Evolutionary conservation across 2,113 vertebrate genomes (phyloP).

Genomic region (Petaurus breviceps): DNA sequence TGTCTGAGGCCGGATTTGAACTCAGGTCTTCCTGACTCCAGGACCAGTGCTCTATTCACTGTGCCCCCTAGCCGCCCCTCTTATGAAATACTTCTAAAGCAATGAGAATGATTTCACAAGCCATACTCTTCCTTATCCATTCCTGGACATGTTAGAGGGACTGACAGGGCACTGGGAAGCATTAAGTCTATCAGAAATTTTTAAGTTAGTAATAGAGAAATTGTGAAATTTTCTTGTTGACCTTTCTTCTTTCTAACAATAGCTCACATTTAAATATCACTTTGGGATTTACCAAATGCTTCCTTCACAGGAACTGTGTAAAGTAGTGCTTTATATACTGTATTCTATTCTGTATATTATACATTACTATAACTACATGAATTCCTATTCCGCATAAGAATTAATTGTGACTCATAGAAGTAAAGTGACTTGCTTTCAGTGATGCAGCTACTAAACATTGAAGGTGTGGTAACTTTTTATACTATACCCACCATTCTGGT

Average conservation of each 20-base stretch:
- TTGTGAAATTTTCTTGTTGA: not conserved
- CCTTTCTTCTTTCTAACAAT: not conserved
- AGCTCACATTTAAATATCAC: not conserved
- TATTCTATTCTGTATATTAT: not conserved
- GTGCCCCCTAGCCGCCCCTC: no score
- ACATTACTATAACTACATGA: not conserved
- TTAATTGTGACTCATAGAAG: not conserved
- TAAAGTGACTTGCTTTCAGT: not conserved
- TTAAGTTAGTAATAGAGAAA: not conserved
- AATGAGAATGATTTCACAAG: no score
- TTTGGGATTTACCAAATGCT: not conserved
- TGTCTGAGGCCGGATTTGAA: no score
- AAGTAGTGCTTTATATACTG: not conserved
- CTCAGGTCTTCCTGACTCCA: no score
- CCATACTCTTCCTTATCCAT: not conserved
- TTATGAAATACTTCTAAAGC: not conserved
- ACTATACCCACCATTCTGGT: not conserved
- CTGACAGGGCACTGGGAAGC: accelerated
- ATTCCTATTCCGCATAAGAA: not conserved
- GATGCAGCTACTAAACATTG: not conserved
- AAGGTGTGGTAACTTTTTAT: not conserved
- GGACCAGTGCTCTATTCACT: no score
- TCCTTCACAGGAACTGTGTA: not conserved
- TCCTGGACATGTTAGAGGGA: not conserved
- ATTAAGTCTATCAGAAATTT: accelerated